Base-by-base conservation (phyloP, 2,113 vertebrate species). In the Pholis gunnellus region DNA sequence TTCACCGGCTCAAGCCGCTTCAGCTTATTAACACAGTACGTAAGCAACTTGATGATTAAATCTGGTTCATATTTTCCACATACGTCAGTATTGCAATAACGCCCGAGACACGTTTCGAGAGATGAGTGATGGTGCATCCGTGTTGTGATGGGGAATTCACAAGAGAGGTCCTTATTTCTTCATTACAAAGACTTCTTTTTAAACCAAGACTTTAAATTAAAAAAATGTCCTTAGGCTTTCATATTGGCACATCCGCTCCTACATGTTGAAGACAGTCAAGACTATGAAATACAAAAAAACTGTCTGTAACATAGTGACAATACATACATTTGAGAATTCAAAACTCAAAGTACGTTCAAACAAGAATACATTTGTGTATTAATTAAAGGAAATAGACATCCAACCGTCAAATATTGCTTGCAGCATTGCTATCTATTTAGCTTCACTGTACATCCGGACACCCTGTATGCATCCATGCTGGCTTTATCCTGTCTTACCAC, bases 1-100 rank as follows among this genome's bases (percentile, higher is more conserved):
- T 91, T 92, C 92, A 92, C 59, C 87, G 59, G 54, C 85, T 88
- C 65, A 14, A 90, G 83, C 83, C 80, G 81, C 65, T 85, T 77
- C 82, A 75, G 81, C 79, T 85, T 79, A 88, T 90, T 90, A 83
- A 85, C 29, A 67, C 48, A 9, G 69, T 5, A 18, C 63, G 69
- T 9, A 86, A 86, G 61, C 44, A 85, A 75, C 64, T 78, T 57
- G 20, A 22, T 68, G 46, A 79, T 85, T 54, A 81, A 17, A 61
- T 22, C 36, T 66, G 25, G 48, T 48, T 68, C 5, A 83, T 63
- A 63, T 66, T 46, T 36, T 57, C 25, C 67, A 59, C 46, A 65
- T 14, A 40, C 0, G 36, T 27, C 8, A 9, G 18, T 6, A 31
- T 68, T 1, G 13, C 22, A 46, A 59, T 34, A 8, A 59, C 59